Evolutionary conservation across 1,140 invertebrate species (phyloP).

Genomic region (Venturia canescens): DNA sequence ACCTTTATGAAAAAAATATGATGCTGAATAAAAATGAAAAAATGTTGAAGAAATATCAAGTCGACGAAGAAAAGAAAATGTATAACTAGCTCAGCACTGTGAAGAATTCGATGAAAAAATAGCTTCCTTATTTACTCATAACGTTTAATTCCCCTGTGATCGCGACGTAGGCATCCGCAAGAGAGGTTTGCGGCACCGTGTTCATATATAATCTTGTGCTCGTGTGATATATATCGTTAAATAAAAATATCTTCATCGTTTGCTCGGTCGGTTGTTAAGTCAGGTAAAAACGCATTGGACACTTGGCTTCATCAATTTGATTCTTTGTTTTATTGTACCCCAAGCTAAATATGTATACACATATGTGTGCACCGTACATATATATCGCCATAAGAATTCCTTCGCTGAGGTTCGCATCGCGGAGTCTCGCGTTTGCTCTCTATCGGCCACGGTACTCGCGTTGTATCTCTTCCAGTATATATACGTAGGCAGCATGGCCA

Average conservation of each 20-base stretch:
- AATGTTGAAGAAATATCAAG: no score
- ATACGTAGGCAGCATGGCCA: constrained; percentile 2
- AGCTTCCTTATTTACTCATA: no score
- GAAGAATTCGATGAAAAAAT: background rate
- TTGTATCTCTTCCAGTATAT: background rate
- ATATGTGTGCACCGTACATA: background rate
- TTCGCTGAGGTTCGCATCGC: constrained; percentile 19
- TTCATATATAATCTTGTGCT: background rate
- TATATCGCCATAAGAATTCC: constrained; percentile 36
- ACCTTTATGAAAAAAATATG: no score
- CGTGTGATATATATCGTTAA: constrained; percentile 35
- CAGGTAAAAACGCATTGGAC: constrained; percentile 28
- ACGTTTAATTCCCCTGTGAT: no score
- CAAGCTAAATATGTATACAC: background rate
- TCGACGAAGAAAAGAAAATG: no score
- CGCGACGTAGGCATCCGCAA: no score
- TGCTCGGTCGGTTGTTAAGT: constrained; percentile 6
- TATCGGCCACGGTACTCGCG: background rate
- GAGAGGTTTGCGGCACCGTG: background rate
- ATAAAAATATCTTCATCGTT: constrained; percentile 39
- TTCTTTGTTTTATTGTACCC: constrained; percentile 32
- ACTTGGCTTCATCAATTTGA: constrained; percentile 31
- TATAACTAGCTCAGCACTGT: background rate
- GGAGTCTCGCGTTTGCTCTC: background rate
- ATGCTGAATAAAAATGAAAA: no score